Conservation (phyloP, 2,113 vertebrate genomes). For the Trematocara macrostoma region DNA sequence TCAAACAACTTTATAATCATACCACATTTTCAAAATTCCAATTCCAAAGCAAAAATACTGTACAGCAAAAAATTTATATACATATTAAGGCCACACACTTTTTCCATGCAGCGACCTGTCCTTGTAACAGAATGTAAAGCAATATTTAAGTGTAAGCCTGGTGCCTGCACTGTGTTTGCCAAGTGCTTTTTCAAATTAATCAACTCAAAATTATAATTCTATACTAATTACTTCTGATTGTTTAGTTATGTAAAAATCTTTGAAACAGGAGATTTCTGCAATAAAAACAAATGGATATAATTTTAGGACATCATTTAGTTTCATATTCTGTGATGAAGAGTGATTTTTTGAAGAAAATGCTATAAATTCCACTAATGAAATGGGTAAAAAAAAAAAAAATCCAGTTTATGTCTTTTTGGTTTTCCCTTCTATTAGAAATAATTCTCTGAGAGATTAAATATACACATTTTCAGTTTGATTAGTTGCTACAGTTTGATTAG, state of each 20-base stretch:
- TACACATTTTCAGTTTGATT: not conserved
- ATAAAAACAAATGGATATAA: not conserved
- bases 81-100: not conserved
- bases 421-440: not conserved
- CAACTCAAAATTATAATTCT: not conserved
- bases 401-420: not conserved
- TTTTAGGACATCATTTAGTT: not conserved
- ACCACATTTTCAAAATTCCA: not conserved
- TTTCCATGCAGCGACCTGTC: not conserved
- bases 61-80: not conserved
- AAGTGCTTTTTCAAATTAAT: not conserved
- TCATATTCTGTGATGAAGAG: not conserved
- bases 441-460: not conserved
- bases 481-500: not conserved
- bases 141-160: not conserved
- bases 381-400: not conserved
- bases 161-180: not conserved
- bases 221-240: not conserved
- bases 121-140: not conserved
- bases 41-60: not conserved
- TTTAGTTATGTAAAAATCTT: not conserved
- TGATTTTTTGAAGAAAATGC: not conserved
- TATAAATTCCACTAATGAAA: not conserved
- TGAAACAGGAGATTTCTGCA: not conserved
- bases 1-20: not conserved